Base-by-base conservation (phyloP, 2,797 vertebrate species). In the Astyanax mexicanus region DNA sequence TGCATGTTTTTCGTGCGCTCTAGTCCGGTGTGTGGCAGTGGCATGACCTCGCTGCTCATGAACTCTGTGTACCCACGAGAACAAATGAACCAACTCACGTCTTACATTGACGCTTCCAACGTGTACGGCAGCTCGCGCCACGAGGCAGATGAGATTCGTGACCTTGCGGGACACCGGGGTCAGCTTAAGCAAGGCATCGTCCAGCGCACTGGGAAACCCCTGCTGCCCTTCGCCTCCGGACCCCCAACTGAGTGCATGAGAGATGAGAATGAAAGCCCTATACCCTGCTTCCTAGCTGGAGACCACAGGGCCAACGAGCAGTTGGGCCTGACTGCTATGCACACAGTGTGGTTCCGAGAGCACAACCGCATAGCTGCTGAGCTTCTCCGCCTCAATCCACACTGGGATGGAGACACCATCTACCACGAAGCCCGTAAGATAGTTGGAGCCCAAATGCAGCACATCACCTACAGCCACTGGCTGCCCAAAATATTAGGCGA, bases 1-100 rank as follows among this genome's bases (percentile, higher is more conserved):
- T 99, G 98, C 89, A 98, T 99, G 98, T 99, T 98, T 89, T 98
- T 99, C 0, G 97, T 97, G 21, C 95, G 98, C 2, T 99, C 98
- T 27, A 99, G 96, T 84, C 98, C 98, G 0, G 96, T 99, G 51
- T 99, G 98, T 0, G 98, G 98, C 82, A 99, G 98, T 0, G 98
- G 98, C 42, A 97, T 99, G 97, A 99, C 98, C 0, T 99, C 98
- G 0, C 92, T 99, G 1, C 94, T 99, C 61, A 99, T 99, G 98
- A 98, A 99, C 89, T 98, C 98, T 0, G 98, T 99, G 7, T 98
- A 94, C 82, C 98, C 98, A 0, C 92, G 98, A 4, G 98, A 99
- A 82, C 98, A 99, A 83, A 99, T 98, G 86, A 99, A 99, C 90
- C 98, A 99, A 85, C 90, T 99, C 54, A 99, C 98, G 1, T 96